These are phyloP conservation scores for Danaus chrysippus DNA, from an alignment of 2,888 invertebrate species.

Conservation along the genomic window DNA sequence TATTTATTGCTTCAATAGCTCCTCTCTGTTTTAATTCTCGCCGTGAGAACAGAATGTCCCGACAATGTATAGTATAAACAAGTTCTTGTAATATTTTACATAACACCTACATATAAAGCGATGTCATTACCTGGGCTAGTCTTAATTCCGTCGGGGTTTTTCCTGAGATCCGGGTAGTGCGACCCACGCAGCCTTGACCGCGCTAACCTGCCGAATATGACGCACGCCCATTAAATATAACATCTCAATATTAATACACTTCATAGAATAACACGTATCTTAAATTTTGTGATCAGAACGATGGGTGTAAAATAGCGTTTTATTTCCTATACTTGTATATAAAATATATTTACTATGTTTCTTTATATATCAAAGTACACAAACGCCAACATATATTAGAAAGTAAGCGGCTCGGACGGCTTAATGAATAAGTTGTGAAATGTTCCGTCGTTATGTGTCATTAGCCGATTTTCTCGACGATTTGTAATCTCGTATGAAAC, in stretches of 20 bases:
- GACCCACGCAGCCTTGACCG: constrained; percentile 76
- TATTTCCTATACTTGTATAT: not conserved
- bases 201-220: constrained; percentile 49
- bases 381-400: constrained; percentile 36
- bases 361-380: not conserved
- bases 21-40: not conserved
- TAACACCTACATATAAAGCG: no score
- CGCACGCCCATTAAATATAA: constrained; percentile 27
- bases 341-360: constrained; percentile 1
- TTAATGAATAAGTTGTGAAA: constrained; percentile 46
- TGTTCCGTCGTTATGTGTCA: constrained; percentile 39
- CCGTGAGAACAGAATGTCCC: not conserved
- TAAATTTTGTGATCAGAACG: no score
- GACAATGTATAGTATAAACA: no score
- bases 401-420: constrained; percentile 38
- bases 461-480: constrained; percentile 38
- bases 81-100: no score
- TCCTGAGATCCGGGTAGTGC: constrained; percentile 62
- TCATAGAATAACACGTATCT: no score
- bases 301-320: not conserved
- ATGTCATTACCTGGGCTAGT: no score
- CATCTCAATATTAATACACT: no score
- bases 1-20: constrained; percentile 4
- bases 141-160: not conserved
- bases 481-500: constrained; percentile 27